Percentiles rank a stretch among this genome's conserved stretches.
These are phyloP conservation scores for Clarias pachynema DNA, from an alignment of 2,797 vertebrate genomes.

Conservation along the genomic window DNA sequence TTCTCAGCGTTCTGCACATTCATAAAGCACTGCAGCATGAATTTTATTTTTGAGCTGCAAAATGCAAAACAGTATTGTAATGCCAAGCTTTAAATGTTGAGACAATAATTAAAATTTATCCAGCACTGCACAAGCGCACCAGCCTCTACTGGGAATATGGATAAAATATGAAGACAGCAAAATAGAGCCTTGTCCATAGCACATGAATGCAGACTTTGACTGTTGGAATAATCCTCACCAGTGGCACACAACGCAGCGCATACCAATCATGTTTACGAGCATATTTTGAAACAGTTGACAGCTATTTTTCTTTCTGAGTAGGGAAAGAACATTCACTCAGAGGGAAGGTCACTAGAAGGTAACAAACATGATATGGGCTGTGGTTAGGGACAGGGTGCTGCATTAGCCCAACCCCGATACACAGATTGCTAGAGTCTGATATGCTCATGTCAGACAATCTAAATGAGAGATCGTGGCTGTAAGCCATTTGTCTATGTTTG, in stretches of 20 bases:
- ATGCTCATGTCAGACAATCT: slow-evolving; percentile 62
- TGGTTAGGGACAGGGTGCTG: slow-evolving; percentile 51
- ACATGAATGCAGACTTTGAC: slow-evolving; percentile 38
- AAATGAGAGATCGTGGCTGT: slow-evolving; percentile 63
- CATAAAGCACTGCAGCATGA: slow-evolving; percentile 11
- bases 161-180: slow-evolving; percentile 14
- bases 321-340: slow-evolving; percentile 56
- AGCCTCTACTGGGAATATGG: slow-evolving; percentile 19
- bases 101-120: slow-evolving; percentile 22
- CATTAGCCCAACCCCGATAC: slow-evolving; percentile 56
- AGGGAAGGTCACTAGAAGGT: slow-evolving; percentile 65
- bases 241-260: slow-evolving; percentile 37
- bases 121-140: background rate
- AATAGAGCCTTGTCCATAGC: slow-evolving; percentile 31
- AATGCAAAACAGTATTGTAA: slow-evolving; percentile 15
- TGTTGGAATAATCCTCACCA: slow-evolving; percentile 32
- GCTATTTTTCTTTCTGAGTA: slow-evolving; percentile 61
- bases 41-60: slow-evolving; percentile 21
- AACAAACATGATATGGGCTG: slow-evolving; percentile 62
- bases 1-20: slow-evolving; percentile 53
- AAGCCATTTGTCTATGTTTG: slow-evolving; percentile 58
- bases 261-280: slow-evolving; percentile 42
- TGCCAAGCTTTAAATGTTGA: slow-evolving; percentile 10
- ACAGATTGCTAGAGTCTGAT: slow-evolving; percentile 57
- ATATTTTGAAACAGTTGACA: slow-evolving; percentile 49